Evolutionary conservation across 2,113 vertebrate genomes (phyloP), one percentile per base, ranked within the genome.

Genomic region (Equus quagga): DNA sequence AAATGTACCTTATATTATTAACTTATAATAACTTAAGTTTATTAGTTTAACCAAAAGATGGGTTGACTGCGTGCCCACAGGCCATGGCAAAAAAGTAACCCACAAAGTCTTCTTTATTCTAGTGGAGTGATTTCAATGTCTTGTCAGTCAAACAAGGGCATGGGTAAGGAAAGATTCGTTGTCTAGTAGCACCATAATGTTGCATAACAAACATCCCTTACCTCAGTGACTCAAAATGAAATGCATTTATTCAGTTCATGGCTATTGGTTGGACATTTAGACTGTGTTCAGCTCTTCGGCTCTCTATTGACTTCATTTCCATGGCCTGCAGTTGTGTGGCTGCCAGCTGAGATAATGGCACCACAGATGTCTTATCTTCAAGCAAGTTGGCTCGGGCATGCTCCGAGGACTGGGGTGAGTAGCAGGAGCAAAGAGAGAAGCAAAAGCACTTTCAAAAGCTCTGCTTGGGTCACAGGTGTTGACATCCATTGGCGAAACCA

Each of bases 1-100:
- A 54, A 54, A 17, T 14, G 12, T 54, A 23, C 84, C 24, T 21
- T 36, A 10, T 24, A 49, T 5, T 7, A 51, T 19, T 41, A 89
- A 36, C 5, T 24, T 46, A 21, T 15, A 49, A 46, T 21, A 18
- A 76, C 23, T 36, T 17, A 44, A 3, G 10, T 69, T 56, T 28
- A 64, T 24, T 21, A 8, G 65, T 18, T 41, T 24, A 54, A 51
- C 14, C 12, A 18, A 41, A 72, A 24, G 5, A 7, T 46, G 56
- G 46, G 23, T 11, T 7, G 26, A 72, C 0, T 1, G 15, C n/a
- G n/a, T 0, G 23, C 24, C 5, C 9, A 5, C n/a, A 13, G 0
- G 8, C 1, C 28, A 15, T 2, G 10, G n/a, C n/a, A 60, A 24
- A n/a, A 91, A 91, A n/a, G 6, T 21, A n/a, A 41, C 11, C 8